Conservation (phyloP, 2,113 vertebrate species). For the Ivindomyrus marchei region DNA sequence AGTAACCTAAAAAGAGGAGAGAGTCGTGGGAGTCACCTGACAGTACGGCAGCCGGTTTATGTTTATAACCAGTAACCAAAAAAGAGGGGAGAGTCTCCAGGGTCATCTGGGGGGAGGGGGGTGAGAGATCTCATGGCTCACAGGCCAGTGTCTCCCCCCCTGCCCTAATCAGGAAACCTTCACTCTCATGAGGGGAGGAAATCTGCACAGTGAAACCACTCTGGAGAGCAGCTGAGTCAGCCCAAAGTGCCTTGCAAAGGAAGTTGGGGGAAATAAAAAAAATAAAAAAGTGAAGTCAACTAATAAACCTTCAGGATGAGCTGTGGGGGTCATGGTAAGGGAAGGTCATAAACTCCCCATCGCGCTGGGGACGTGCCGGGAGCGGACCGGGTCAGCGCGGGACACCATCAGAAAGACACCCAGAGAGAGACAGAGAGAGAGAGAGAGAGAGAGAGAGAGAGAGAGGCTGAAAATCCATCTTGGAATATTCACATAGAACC, state of each 20-base stretch:
- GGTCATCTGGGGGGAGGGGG: not conserved
- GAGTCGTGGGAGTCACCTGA: too few species aligned
- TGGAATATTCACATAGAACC: not conserved
- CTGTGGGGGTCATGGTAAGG: not conserved
- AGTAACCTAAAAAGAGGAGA: too few species aligned
- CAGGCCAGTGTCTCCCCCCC: not conserved
- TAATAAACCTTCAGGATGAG: not conserved
- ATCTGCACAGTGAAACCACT: constrained; percentile 3
- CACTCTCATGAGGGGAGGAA: constrained; percentile 8
- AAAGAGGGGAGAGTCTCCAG: not conserved
- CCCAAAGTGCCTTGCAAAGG: constrained; percentile 2
- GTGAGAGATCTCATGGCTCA: not conserved
- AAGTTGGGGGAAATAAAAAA: not conserved
- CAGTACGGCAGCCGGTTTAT: too few species aligned
- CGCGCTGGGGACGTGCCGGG: not conserved
- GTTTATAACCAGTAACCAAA: too few species aligned
- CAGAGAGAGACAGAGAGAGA: not conserved
- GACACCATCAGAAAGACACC: not conserved
- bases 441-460: not conserved
- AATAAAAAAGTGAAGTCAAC: not conserved
- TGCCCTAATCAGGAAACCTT: not conserved
- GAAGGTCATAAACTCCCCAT: not conserved
- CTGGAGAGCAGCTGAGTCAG: constrained; percentile 3
- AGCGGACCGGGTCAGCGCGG: too few species aligned
- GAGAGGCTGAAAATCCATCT: not conserved